These are phyloP conservation scores for Meloe dianella DNA, from an alignment of 2,888 invertebrate species.

Conservation along the genomic window DNA sequence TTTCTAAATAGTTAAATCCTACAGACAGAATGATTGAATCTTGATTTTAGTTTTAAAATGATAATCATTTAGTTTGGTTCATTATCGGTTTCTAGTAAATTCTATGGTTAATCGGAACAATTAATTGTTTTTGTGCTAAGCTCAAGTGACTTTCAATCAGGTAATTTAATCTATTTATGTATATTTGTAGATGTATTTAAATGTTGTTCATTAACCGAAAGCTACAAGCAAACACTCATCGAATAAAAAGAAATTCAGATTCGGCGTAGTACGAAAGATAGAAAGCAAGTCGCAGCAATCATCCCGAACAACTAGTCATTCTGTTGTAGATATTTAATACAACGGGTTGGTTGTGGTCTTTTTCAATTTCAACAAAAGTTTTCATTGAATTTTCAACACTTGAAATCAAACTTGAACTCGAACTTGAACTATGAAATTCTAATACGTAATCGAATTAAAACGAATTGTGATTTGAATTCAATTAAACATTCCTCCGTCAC, in stretches of 20 bases:
- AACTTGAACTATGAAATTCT: neutral
- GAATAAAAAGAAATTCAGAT: conserved; percentile 29
- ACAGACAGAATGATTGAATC: too few relatives aligned
- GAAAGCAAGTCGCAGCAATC: conserved; percentile 24
- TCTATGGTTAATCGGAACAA: neutral
- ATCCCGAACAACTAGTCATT: conserved; percentile 22
- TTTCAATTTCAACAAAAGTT: too few relatives aligned
- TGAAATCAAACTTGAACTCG: neutral
- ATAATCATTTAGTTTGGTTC: too few relatives aligned
- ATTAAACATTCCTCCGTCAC: neutral
- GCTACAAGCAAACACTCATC: conserved; percentile 18
- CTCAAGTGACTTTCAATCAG: neutral
- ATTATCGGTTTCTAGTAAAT: neutral
- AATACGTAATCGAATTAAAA: neutral
- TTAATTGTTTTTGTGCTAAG: neutral
- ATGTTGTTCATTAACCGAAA: conserved; percentile 26
- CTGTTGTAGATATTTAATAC: conserved; percentile 12
- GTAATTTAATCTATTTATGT: neutral
- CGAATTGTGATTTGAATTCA: neutral
- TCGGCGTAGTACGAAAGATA: conserved; percentile 37
- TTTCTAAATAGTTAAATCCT: too few relatives aligned
- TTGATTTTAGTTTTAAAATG: too few relatives aligned
- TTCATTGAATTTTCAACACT: neutral
- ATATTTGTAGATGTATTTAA: neutral
- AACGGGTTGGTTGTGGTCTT: conserved; percentile 12